Evolutionary conservation across 2,888 invertebrate genomes (phyloP).

Genomic region (Ariolimax columbianus): DNA sequence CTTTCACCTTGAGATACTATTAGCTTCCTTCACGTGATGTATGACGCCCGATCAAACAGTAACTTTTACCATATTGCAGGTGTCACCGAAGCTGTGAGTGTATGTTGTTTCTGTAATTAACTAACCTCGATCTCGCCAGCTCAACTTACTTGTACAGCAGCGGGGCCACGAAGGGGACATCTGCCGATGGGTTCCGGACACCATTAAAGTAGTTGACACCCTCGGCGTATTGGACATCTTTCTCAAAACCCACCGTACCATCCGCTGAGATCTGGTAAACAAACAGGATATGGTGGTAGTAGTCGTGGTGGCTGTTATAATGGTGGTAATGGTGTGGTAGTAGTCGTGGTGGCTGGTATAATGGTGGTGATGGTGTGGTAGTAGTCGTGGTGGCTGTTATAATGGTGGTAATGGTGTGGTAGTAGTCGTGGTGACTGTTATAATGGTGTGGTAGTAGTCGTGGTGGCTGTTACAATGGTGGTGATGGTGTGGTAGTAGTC

Average conservation of each 20-base stretch:
- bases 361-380: too few species aligned
- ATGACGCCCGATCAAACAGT: too few species aligned
- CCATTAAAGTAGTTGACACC: constrained; percentile 55
- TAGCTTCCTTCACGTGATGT: too few species aligned
- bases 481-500: neutral
- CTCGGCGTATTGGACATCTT: constrained; percentile 11
- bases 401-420: too few species aligned
- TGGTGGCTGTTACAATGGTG: neutral
- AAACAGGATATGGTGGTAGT: neutral
- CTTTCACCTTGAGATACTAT: too few species aligned
- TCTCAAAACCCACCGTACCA: constrained; percentile 20
- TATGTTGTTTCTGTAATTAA: too few species aligned
- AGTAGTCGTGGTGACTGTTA: too few species aligned
- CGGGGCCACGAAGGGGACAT: constrained; percentile 66
- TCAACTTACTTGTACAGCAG: constrained; percentile 56
- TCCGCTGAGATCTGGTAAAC: constrained; percentile 29
- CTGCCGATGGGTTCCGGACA: constrained; percentile 50
- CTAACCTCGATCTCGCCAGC: too few species aligned
- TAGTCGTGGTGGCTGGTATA: neutral
- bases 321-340: neutral
- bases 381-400: neutral
- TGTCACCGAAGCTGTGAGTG: too few species aligned
- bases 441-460: neutral
- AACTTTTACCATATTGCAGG: too few species aligned
- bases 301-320: neutral